These are phyloP conservation scores for Menura novaehollandiae DNA, from an alignment of 2,113 vertebrate genomes.

Conservation along the genomic window DNA sequence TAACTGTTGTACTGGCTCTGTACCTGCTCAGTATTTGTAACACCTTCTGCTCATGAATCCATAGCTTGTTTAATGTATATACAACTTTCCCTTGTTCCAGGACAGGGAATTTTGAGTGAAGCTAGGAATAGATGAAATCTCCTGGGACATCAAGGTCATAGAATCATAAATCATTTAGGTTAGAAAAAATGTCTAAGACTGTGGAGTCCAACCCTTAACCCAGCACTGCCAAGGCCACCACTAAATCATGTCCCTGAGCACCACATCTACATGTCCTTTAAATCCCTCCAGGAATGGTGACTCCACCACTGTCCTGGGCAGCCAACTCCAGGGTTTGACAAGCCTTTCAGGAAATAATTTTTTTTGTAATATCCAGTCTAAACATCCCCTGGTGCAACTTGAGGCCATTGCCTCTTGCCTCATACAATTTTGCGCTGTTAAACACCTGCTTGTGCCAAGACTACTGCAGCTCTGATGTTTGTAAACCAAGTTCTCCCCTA, in stretches of 20 bases:
- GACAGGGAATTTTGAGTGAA: neutral
- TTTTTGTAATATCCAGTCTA: neutral
- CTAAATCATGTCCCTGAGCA: neutral
- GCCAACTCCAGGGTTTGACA: neutral
- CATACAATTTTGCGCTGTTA: fast-evolving
- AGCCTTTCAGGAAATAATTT: neutral
- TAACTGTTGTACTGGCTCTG: neutral
- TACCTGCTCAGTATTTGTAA: neutral
- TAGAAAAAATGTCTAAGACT: neutral
- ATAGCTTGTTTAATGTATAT: neutral
- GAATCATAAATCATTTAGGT: neutral
- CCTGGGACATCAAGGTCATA: neutral
- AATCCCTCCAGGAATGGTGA: neutral
- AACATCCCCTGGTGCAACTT: neutral
- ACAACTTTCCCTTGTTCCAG: neutral
- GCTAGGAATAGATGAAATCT: neutral
- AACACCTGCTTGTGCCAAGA: neutral
- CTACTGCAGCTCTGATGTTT: neutral
- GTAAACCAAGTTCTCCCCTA: neutral
- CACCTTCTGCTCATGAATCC: neutral
- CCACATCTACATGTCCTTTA: neutral
- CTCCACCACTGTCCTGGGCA: neutral
- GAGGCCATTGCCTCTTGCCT: neutral
- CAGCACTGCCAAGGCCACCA: neutral
- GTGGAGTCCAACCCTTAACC: neutral